Evolutionary conservation across 1,140 invertebrate genomes (phyloP), one percentile per base, ranked within the genome.

Genomic region (Saxidomus purpurata): DNA sequence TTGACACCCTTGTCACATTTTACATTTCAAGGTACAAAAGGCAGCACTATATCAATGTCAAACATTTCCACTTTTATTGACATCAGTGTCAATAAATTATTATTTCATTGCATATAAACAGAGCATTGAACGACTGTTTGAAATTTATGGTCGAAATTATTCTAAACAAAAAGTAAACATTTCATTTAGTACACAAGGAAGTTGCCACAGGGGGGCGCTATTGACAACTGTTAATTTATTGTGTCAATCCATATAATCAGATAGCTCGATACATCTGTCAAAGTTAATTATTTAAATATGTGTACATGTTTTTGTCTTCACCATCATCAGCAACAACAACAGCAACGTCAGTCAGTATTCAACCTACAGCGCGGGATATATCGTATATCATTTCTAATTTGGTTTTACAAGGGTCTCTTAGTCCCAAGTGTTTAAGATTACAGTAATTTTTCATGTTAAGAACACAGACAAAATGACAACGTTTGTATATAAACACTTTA

Each of bases 401-500:
- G 69, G 59, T 74, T 69, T 79, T 81, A 88, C 63, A 40, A 61
- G 34, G 87, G 34, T 63, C 47, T 55, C 80, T 61, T 38, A 22
- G 28, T 25, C 15, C 36, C n/a, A 31, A 89, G 76, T 82, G 87
- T 59, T 19, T 67, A 82, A 84, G 63, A 83, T 77, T 89, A 89
- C 67, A 83, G 34, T 40, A 74, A 89, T 89, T 83, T 89, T 82
- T 89, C 87, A 89, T 83, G 36, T 19, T 55, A 69, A 88, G 67
- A 71, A 76, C 81, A 55, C 34, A 83, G 80, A 59, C 36, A 22
- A 52, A 55, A 55, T 89, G 87, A 83, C 87, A 84, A 40, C 55
- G 28, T 67, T 84, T 77, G 52, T 89, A 76, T 59, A 84, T 84
- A 89, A 89, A 89, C 87, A 83, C 87, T 89, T 84, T 47, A 89